Base-by-base conservation (phyloP, 2,888 invertebrate species). In the Cheiracanthium punctorium region DNA sequence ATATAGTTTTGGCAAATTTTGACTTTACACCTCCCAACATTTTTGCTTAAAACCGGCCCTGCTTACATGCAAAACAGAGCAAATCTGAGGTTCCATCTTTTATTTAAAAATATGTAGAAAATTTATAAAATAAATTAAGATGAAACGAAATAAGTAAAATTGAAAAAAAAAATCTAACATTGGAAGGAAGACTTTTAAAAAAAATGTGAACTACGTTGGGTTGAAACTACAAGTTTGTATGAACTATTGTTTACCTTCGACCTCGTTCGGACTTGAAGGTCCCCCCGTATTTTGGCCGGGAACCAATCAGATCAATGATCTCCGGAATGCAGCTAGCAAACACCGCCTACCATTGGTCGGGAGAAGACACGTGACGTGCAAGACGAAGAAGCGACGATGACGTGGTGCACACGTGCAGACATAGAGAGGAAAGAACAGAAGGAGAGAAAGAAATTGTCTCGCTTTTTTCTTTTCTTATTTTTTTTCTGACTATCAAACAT, bases 291-390 rank as follows among this genome's bases (percentile, higher is more conserved):
- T 99, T 98, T 94, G 98, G 98, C 94, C 98, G 96, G 95, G 97
- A 97, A 94, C 99, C 98, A 95, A 99, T 97, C 95, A 99, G 97
- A 95, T 99, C 99, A 94, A 98, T 98, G 94, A 99, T 99, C 96
- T 99, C 99, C 94, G 99, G 99, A 94, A 99, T 98, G 96, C 98
- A 98, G 96, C 98, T 98, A 95, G 99, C 99, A 96, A 99, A 99
- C 96, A 99, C 98, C 95, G 99, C 99, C 98, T 98, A 93, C 67
- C 89, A 88, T 80, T 81, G 84, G 88, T 81, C 88, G 79, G 77
- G 77, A 82, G 80, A 77, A 82, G 82, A 71, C 82, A 87, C 87
- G 82, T 80, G 84, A 80, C 82, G 87, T 87, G 87, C 87, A 82
- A 73, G 80, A 81, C 76, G 87, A 86, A 87, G 87, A 82, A 82